Percentiles rank a stretch among this genome's conserved stretches.
These are phyloP conservation scores for Ceratosolen fusciceps DNA, from an alignment of 1,140 invertebrate species.

Conservation along the genomic window DNA sequence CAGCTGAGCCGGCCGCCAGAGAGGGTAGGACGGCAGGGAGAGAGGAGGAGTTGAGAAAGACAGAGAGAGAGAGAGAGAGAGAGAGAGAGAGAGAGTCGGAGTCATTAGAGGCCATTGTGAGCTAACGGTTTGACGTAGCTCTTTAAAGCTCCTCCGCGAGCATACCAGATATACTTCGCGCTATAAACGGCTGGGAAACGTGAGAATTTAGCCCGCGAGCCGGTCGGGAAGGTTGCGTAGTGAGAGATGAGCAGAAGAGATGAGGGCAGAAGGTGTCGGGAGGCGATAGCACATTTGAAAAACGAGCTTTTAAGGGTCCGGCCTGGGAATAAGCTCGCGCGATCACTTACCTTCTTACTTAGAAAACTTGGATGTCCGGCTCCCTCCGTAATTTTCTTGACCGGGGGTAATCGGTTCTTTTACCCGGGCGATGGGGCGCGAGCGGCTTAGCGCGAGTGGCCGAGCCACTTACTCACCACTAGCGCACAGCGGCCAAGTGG, in stretches of 20 bases:
- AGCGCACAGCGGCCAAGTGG: no score
- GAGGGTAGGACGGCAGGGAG: no score
- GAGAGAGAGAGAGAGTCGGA: conserved; percentile 37
- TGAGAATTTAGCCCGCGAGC: background rate
- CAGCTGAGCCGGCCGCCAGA: no score
- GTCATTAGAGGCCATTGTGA: conserved; percentile 68
- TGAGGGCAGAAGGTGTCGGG: background rate
- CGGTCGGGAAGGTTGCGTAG: no score
- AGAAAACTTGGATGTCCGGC: background rate
- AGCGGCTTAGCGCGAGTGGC: no score
- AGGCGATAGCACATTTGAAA: conserved; percentile 1
- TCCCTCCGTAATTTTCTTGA: background rate
- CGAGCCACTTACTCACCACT: no score
- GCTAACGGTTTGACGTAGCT: conserved; percentile 57
- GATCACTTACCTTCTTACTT: conserved; percentile 8
- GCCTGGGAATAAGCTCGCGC: background rate
- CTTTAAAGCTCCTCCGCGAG: conserved; percentile 13
- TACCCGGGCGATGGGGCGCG: background rate
- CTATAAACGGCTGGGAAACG: background rate
- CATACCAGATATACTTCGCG: background rate
- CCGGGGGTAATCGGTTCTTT: background rate
- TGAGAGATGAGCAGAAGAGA: no score
- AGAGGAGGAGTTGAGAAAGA: conserved; percentile 41
- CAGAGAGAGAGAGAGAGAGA: conserved; percentile 3
- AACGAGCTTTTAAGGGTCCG: background rate